phyloP scores from a whole-genome alignment of 1,140 invertebrate species.

The Leptopilina boulardi region DNA sequence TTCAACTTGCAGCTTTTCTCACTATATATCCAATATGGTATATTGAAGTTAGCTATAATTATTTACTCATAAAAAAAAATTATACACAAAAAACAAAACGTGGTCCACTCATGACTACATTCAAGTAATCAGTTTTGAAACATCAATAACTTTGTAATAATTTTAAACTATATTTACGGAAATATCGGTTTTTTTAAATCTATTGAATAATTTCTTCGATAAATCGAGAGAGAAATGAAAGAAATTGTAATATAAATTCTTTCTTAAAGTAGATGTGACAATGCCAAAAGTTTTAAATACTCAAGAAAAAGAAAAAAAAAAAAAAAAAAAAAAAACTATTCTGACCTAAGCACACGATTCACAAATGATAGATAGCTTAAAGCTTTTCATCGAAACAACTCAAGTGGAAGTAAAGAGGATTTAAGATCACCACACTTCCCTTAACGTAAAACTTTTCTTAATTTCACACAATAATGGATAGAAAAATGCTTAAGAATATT shows the following conservation, averaged over 20 bases:
- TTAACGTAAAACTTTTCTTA: constrained; percentile 59
- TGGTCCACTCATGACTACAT: too few species aligned
- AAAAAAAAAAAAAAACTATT: constrained; percentile 45
- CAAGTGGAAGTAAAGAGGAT: constrained; percentile 74
- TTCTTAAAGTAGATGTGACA: constrained; percentile 34
- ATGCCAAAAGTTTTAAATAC: constrained; percentile 42
- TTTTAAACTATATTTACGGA: too few species aligned
- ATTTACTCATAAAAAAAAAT: too few species aligned
- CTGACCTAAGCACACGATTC: constrained; percentile 69
- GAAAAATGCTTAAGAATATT: constrained; percentile 30
- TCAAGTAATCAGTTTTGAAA: too few species aligned
- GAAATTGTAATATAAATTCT: constrained; percentile 21
- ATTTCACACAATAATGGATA: constrained; percentile 64
- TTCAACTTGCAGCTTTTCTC: too few species aligned
- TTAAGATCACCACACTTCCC: constrained; percentile 68
- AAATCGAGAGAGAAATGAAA: neutral
- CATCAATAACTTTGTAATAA: too few species aligned
- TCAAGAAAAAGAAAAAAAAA: too few species aligned
- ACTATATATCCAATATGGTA: too few species aligned
- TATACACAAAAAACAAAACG: too few species aligned
- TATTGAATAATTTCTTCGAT: too few species aligned
- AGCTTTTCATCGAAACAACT: constrained; percentile 69
- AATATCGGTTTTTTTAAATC: too few species aligned
- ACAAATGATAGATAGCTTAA: constrained; percentile 71
- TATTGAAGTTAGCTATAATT: too few species aligned